Evolutionary conservation across 2,113 vertebrate genomes (phyloP), one percentile per base, ranked within the genome.

Genomic region (Odobenus rosmarus): DNA sequence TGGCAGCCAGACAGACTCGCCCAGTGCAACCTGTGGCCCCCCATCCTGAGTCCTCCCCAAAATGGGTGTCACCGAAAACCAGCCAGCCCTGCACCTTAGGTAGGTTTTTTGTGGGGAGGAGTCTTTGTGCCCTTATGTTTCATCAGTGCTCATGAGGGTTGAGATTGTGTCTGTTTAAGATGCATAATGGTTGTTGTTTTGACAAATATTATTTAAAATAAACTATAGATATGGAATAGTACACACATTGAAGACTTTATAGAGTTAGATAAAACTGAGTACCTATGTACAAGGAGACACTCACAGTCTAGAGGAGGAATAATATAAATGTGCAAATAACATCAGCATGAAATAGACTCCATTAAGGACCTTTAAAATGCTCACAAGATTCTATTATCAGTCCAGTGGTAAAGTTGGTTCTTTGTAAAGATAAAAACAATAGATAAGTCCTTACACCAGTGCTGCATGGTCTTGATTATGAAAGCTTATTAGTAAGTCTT

Each of bases 11-110:
- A 97, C 99, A 99, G 98, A 99, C 99, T 0, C 99, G 99, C 61
- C 99, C 99, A 0, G 99, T 99, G 42, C 99, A 99, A 85, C 99
- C 99, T 0, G 99, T 99, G 26, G 99, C 99, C 39, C 99, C 99
- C 0, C 99, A 99, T 88, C 99, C 99, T 1, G 99, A 99, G 95
- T 99, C 99, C 15, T 99, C 99, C 12, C 99, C 99, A 36, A 99
- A 99, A 96, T 98, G 99, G 55, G 98, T 98, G 42, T 98, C 99
- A 21, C 98, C 99, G 21, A 99, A 99, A 98, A 97, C 97, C 14
- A 94, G 97, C 36, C 99, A 99, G 74, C 98, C 98, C 24, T 87
- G 99, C 24, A 96, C 97, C 31, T 97, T 99, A 97, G 98, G 99
- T 99, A 99, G 98, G 91, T 95, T 72, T 91, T 95, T 92, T 96